Conservation (phyloP, 30 jellyfish, hydroid and myxozoan genomes). For the Chrysaora quinquecirrha region DNA sequence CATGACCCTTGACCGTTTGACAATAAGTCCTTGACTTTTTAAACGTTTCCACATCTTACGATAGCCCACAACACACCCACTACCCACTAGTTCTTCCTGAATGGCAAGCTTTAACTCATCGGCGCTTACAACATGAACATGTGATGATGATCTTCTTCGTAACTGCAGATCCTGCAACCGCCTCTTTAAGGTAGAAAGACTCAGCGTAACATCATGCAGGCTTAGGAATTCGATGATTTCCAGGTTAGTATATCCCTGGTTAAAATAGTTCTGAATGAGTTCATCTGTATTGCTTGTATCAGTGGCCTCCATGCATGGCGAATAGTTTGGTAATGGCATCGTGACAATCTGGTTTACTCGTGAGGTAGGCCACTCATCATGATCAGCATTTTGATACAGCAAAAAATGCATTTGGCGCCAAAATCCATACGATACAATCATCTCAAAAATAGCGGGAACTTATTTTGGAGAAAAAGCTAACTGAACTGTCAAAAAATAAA, state of each 20-base stretch:
- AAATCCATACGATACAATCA: not conserved
- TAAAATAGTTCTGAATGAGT: conserved; percentile 21
- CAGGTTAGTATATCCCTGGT: conserved; percentile 40
- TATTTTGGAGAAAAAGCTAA: too few relatives aligned
- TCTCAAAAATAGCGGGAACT: too few relatives aligned
- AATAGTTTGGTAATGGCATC: not conserved
- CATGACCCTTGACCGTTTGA: conserved; percentile 24
- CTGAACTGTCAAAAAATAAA: too few relatives aligned
- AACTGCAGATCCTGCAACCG: conserved; percentile 23
- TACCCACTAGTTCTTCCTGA: conserved; percentile 25
- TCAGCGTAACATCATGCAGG: conserved; percentile 19
- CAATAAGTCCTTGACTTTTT: conserved; percentile 17
- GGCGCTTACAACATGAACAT: not conserved
- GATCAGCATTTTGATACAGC: conserved; percentile 2
- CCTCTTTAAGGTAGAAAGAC: conserved; percentile 52
- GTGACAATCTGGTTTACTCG: conserved; percentile 1
- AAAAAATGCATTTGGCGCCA: too few relatives aligned
- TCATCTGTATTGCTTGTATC: not conserved
- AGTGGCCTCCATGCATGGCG: conserved; percentile 5
- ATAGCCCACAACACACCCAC: conserved; percentile 50
- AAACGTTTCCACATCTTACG: conserved; percentile 25
- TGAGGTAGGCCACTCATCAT: conserved; percentile 1
- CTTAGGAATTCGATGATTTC: conserved; percentile 44
- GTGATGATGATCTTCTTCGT: conserved; percentile 9
- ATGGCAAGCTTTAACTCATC: conserved; percentile 33